Evolutionary conservation across 2,797 vertebrate species (phyloP), one percentile per base, ranked within the genome.

Genomic region (Ceryle rudis): DNA sequence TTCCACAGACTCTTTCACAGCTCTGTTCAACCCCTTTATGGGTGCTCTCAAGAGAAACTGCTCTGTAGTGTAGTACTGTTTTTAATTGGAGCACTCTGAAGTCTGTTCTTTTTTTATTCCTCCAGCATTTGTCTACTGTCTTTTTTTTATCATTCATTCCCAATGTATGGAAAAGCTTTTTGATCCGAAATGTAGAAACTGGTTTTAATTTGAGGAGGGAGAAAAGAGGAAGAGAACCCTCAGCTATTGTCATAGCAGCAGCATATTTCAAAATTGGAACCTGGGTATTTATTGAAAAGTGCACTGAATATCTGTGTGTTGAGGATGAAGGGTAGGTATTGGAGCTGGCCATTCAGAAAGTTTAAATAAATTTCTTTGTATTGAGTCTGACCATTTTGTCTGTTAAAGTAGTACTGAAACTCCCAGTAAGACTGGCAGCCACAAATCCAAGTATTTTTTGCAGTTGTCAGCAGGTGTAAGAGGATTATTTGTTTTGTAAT

Each of bases 401-500:
- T 49, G 41, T 77, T 41, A 57, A 60, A 65, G 22, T 73, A 41
- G 52, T 87, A 1, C 35, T 44, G 67, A 66, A 92, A 69, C 79
- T 74, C 47, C 12, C 42, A 25, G 33, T 61, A 55, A 52, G 67
- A 60, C 55, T 79, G 47, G 84, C 54, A 37, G 37, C 60, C 47
- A 37, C 44, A 82, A 64, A 82, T 89, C 60, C 74, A 82, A 39
- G 74, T 87, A 26, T 46, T 96, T 66, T 73, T 67, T 87, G 61
- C 52, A 73, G 52, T 6, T 89, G 54, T 77, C 72, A 90, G 75
- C 65, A 69, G 80, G 73, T 83, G 6, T 89, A 86, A 95, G 83
- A 92, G 83, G 86, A 86, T 89, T 96, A 74, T 65, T 94, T 89
- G 79, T 93, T 96, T 86, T 92, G 25, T 94, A 92, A 81, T 77